These are phyloP conservation scores for Drosophila equinoxialis DNA, from an alignment of 1,140 invertebrate species.

Conservation along the genomic window DNA sequence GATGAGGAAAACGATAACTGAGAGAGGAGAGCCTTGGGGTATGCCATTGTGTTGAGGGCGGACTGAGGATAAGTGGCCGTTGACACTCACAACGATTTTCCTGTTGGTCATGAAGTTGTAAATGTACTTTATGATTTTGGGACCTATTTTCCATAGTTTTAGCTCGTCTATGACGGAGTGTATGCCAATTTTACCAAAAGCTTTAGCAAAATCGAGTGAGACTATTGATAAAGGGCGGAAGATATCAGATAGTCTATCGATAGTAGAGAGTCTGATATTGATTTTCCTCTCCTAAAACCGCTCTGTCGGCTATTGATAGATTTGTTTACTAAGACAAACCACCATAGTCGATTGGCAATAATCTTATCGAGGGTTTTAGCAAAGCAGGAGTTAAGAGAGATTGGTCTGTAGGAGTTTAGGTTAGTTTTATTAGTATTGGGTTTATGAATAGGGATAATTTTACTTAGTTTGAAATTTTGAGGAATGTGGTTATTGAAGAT, in stretches of 20 bases:
- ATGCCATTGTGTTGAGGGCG: neutral
- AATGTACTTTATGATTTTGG: neutral
- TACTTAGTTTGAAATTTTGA: constrained; percentile 24
- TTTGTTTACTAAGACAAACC: no score
- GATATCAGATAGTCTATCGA: no score
- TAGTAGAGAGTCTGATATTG: no score
- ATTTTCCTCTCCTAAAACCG: no score
- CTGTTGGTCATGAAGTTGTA: neutral
- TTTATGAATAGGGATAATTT: constrained; percentile 21
- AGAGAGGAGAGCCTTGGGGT: neutral
- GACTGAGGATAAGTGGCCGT: no score
- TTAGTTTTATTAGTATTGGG: constrained; percentile 13
- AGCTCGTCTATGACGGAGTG: neutral
- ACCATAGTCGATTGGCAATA: no score
- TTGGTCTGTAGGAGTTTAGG: neutral
- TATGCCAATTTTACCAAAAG: neutral
- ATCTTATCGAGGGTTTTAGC: no score
- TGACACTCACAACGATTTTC: neutral
- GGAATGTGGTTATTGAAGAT: constrained; percentile 22
- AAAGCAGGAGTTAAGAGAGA: neutral
- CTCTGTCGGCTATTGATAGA: no score
- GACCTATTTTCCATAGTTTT: neutral
- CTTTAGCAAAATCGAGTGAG: neutral
- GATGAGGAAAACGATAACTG: no score
- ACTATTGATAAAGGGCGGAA: neutral